Evolutionary conservation across 1,140 invertebrate genomes (phyloP).

Genomic region (Ceratoteleas bidentatus): DNA sequence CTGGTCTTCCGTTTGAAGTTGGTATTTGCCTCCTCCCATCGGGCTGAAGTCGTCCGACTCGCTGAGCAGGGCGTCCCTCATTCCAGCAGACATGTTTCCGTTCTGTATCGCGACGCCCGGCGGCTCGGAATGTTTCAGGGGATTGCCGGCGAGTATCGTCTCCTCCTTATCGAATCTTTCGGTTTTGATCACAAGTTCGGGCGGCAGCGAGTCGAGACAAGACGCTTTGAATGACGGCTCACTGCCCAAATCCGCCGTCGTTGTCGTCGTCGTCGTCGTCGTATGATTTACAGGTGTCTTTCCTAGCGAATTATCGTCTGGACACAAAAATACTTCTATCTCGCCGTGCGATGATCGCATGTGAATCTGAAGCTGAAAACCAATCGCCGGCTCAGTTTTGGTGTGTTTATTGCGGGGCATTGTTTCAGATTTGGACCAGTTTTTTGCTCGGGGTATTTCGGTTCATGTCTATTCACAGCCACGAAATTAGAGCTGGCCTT

Average conservation of each 20-base stretch:
- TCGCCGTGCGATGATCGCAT: conserved; percentile 93
- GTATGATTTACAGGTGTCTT: conserved; percentile 74
- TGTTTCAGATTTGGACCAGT: not conserved
- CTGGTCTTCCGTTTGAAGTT: conserved; percentile 89
- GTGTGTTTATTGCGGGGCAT: not conserved
- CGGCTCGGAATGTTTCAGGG: conserved; percentile 62
- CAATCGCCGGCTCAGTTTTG: not conserved
- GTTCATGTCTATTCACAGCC: too few species aligned
- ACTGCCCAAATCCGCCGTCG: conserved; percentile 29
- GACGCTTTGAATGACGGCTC: conserved; percentile 63
- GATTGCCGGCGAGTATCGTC: conserved; percentile 61
- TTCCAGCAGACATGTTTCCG: conserved; percentile 73
- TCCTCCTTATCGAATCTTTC: conserved; percentile 69
- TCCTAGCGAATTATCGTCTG: conserved; percentile 84
- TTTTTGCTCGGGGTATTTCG: not conserved
- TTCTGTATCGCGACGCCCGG: conserved; percentile 58
- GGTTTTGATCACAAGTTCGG: conserved; percentile 70
- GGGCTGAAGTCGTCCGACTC: conserved; percentile 86
- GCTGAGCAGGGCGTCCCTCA: conserved; percentile 84
- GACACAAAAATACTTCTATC: conserved; percentile 96
- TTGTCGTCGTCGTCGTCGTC: conserved; percentile 55
- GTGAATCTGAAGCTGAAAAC: conserved; percentile 87
- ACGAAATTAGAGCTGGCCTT: too few species aligned
- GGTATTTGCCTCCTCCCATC: conserved; percentile 84
- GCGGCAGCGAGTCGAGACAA: conserved; percentile 63